Evolutionary conservation across 2,888 invertebrate genomes (phyloP), one percentile per base, ranked within the genome.

Genomic region (Aspidapion aeneum): DNA sequence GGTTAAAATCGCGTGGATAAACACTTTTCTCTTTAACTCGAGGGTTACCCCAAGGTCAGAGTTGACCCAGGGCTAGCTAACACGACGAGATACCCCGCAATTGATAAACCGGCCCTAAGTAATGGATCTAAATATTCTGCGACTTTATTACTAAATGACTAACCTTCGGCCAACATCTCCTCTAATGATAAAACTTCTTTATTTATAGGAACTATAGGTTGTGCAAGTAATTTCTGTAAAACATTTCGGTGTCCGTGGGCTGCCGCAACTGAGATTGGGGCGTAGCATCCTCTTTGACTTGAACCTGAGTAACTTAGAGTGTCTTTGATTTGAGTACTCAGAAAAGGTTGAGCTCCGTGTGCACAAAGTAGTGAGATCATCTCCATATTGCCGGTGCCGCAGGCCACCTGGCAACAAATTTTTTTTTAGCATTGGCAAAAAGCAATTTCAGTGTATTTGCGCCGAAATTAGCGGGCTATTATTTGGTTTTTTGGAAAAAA

Each of bases 131-230:
- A n/a, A n/a, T n/a, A n/a, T n/a, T n/a, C n/a, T n/a, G n/a, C n/a
- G n/a, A n/a, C n/a, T n/a, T n/a, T n/a, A n/a, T n/a, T n/a, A n/a
- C n/a, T n/a, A 7, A 35, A 35, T 5, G 17, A 19, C 12, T 58
- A 88, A 54, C 93, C 94, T 81, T 95, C 95, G 0, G 94, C 94
- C 52, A 95, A 83, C 80, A 94, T 95, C 79, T 95, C 95, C 77
- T 94, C 94, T 61, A 95, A 82, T 0, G 93, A 93, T 21, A 95
- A 82, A 21, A 94, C 91, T 68, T 93, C 92, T 73, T 86, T 84
- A 69, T 80, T 88, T 69, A 87, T 81, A 68, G 85, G 87, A 69
- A 82, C 85, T 58, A 88, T 81, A 0, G 90, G 90, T 75, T 90
- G 90, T 0, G 90, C 86, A n/a, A 92, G 79, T 21, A 92, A 77